Conservation (phyloP, 2,888 invertebrate species). For the Lordiphosa fenestrarum region DNA sequence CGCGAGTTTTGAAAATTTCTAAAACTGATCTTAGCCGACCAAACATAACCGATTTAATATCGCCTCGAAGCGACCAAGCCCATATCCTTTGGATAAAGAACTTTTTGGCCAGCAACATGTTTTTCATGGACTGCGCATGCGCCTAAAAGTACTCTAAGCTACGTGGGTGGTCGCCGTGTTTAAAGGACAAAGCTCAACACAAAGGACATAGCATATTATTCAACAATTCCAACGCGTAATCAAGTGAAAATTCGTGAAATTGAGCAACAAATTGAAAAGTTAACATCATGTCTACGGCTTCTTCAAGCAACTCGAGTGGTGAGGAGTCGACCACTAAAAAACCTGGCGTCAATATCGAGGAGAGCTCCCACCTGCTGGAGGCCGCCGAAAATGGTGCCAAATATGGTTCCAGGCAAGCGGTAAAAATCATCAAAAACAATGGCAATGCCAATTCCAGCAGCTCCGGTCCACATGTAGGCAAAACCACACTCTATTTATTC, state of each 20-base stretch:
- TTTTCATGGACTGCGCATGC: slow-evolving; percentile 56
- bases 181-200: slow-evolving; percentile 55
- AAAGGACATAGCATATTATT: slow-evolving; percentile 62
- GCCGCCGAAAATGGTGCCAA: slow-evolving; percentile 73
- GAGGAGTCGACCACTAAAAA: slow-evolving; percentile 38
- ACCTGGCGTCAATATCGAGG: slow-evolving; percentile 64
- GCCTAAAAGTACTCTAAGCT: slow-evolving; percentile 50
- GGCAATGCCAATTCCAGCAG: slow-evolving; percentile 38
- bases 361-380: slow-evolving; percentile 78
- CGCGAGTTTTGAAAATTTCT: slow-evolving; percentile 20
- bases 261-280: slow-evolving; percentile 16
- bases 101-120: slow-evolving; percentile 55
- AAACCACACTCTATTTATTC: slow-evolving; percentile 2
- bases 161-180: slow-evolving; percentile 54
- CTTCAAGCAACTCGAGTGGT: slow-evolving; percentile 56
- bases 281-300: slow-evolving; percentile 54
- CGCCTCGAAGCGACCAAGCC: slow-evolving; percentile 1
- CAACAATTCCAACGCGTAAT: slow-evolving; percentile 39
- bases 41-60: slow-evolving; percentile 17
- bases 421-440: slow-evolving; percentile 68
- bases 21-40: slow-evolving; percentile 2
- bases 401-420: slow-evolving; percentile 78
- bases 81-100: slow-evolving; percentile 7
- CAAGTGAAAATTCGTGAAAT: slow-evolving; percentile 14
- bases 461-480: slow-evolving; percentile 47